Base-by-base conservation (phyloP, 2,797 vertebrate genomes). In the Enoplosus armatus region DNA sequence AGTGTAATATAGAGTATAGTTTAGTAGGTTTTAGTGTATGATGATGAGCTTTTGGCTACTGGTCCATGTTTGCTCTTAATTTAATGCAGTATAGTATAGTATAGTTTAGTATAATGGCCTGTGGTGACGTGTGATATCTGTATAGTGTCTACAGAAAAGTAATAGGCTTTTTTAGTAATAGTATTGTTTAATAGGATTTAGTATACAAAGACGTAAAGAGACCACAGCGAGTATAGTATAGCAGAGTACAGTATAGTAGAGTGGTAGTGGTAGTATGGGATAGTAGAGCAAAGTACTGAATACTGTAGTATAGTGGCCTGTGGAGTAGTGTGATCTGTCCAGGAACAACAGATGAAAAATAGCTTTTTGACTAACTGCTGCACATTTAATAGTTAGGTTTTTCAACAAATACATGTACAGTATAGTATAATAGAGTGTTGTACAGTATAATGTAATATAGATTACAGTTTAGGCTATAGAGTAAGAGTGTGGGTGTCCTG, bases 1-100 rank as follows among this genome's bases (percentile, higher is more conserved):
- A 15, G 35, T 37, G 35, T 37, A 37, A 37, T 11, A 37, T 33
- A 33, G 33, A 33, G 35, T 67, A 41, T n/a, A 41, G 10, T 54
- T 43, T 54, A n/a, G 14, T 22, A 22, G 48, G 48, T 5, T 50
- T 11, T 4, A 51, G 11, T 37, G 27, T 15, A 16, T 45, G 5
- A 14, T 45, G 20, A 2, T 5, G 35, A 59, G 16, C 39, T 55
- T 63, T 22, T 35, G 55, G 37, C 41, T 27, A 3, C 6, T 48
- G 39, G 41, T n/a, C 59, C 41, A 16, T 35, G 54, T n/a, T 59
- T 72, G n/a, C 48, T 53, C 53, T 18, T 43, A 62, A 37, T 43
- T 31, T 45, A 26, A 12, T 37, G 10, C 43, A 41, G 33, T 37
- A 27, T 6, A 26, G 33, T 39, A 14, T 12, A 54, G 48, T 18